Evolutionary conservation across 2,113 vertebrate genomes (phyloP).

Genomic region (rabbit (Oryctolagus cuniculus)): DNA sequence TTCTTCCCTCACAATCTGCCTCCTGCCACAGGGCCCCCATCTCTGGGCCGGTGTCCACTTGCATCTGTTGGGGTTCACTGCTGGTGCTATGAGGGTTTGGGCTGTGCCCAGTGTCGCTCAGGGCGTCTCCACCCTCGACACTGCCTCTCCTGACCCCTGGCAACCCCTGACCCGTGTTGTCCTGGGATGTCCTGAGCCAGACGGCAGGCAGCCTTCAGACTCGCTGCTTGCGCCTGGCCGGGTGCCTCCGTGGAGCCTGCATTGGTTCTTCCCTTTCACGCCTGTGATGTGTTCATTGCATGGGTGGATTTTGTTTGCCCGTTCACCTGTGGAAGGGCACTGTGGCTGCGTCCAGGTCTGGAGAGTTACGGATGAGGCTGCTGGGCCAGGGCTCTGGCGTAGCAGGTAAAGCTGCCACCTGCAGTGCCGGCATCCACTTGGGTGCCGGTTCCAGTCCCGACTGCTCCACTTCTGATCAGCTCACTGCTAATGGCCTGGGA

Average conservation of each 20-base stretch:
- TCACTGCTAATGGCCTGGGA: too few relatives aligned
- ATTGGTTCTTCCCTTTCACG: not conserved
- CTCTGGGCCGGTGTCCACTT: not conserved
- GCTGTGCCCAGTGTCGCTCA: rapidly evolving
- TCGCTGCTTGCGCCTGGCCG: not conserved
- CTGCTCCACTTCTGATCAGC: too few relatives aligned
- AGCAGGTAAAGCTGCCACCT: too few relatives aligned
- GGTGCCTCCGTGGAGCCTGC: rapidly evolving
- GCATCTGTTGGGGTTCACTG: not conserved
- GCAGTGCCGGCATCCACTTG: too few relatives aligned
- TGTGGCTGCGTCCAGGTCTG: not conserved
- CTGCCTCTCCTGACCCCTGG: not conserved
- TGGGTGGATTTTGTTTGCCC: not conserved
- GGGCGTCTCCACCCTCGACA: not conserved
- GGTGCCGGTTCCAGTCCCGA: too few relatives aligned
- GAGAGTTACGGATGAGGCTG: not conserved
- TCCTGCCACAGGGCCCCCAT: not conserved
- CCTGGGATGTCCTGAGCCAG: not conserved
- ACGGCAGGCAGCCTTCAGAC: not conserved
- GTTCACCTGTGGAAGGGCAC: not conserved
- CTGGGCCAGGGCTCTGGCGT: not conserved
- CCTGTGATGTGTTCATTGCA: rapidly evolving
- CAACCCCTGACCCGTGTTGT: not conserved
- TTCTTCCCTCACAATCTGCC: not conserved
- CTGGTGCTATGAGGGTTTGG: not conserved